These are phyloP conservation scores for Bombus difficillimus DNA, from an alignment of 1,140 invertebrate genomes.

Conservation along the genomic window DNA sequence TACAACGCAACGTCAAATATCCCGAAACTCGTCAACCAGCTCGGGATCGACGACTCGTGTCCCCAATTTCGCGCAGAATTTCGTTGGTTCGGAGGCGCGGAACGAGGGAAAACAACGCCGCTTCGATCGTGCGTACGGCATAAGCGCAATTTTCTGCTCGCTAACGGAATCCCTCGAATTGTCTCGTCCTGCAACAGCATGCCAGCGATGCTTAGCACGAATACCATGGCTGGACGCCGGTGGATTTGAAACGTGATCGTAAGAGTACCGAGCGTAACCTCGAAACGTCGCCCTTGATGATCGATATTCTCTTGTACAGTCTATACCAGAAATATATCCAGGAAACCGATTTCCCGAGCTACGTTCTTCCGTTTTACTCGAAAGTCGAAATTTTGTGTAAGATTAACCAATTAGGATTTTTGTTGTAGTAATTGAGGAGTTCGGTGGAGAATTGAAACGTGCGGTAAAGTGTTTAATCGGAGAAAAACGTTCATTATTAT, in stretches of 20 bases:
- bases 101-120: not conserved
- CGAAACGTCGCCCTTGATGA: conserved; percentile 32
- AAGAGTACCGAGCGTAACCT: conserved; percentile 51
- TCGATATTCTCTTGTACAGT: conserved; percentile 60
- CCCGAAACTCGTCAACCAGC: not conserved
- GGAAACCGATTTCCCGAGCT: too few relatives aligned
- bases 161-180: conserved; percentile 55
- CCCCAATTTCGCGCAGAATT: conserved; percentile 30
- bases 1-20: not conserved
- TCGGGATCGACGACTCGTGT: not conserved
- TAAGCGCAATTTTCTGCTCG: conserved; percentile 42
- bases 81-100: not conserved
- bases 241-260: conserved; percentile 63
- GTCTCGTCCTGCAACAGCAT: conserved; percentile 52
- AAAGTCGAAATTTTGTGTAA: too few relatives aligned
- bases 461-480: too few relatives aligned
- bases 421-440: too few relatives aligned
- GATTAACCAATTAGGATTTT: too few relatives aligned
- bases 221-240: conserved; percentile 27
- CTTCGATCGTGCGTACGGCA: conserved; percentile 11
- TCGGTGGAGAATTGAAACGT: too few relatives aligned
- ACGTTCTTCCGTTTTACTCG: too few relatives aligned
- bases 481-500: too few relatives aligned
- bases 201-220: conserved; percentile 24
- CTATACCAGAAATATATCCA: conserved; percentile 10